Conservation (phyloP, 2,113 vertebrate genomes). For the Tichodroma muraria region DNA sequence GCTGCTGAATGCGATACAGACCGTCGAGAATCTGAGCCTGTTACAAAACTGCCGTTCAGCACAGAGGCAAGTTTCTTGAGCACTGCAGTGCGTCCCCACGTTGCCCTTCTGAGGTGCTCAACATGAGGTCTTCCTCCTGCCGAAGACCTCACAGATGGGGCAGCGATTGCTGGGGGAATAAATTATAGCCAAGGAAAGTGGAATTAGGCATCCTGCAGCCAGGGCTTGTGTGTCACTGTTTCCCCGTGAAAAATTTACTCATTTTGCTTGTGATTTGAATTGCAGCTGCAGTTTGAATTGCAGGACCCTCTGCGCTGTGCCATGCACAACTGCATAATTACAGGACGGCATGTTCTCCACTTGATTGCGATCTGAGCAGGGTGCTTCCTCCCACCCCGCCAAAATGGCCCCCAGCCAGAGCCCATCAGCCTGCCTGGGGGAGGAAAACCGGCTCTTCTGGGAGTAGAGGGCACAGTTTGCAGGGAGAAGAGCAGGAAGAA, state of each 20-base stretch:
- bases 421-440: background rate
- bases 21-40: background rate
- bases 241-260: background rate
- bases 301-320: background rate
- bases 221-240: background rate
- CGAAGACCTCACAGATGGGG: background rate
- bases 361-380: background rate
- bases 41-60: background rate
- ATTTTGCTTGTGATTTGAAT: background rate
- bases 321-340: background rate
- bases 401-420: background rate
- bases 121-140: background rate
- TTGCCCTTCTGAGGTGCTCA: background rate
- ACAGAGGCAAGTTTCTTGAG: background rate
- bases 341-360: background rate
- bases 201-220: background rate
- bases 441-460: background rate
- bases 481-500: background rate
- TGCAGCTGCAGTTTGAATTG: background rate
- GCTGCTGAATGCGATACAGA: conserved; percentile 3
- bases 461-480: background rate
- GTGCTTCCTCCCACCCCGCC: background rate
- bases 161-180: background rate
- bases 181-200: background rate
- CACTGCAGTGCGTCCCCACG: background rate